Conservation (phyloP, 35 echinoderm and acorn worm species). For the Anneissia japonica region DNA sequence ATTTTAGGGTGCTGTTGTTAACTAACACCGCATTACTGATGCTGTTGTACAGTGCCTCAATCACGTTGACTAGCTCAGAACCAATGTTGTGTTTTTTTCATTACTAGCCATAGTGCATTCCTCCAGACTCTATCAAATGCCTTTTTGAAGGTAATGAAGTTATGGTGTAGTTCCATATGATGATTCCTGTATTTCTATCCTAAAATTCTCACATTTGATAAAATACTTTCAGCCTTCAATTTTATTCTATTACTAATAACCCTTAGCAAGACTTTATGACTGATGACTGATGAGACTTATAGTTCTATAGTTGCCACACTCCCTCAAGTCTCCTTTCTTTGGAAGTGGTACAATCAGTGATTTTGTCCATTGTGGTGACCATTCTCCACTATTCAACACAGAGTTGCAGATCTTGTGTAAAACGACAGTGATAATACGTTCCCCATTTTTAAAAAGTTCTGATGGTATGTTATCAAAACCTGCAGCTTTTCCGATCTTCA, state of each 20-base stretch:
- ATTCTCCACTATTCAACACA: too few species aligned
- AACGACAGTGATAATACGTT: too few species aligned
- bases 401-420: too few species aligned
- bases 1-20: neutral
- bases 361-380: too few species aligned
- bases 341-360: too few species aligned
- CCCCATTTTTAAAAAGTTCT: too few species aligned
- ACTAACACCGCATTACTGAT: neutral
- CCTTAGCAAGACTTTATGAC: neutral
- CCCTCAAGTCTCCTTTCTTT: too few species aligned
- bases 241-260: neutral
- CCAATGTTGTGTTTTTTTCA: neutral
- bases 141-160: conserved; percentile 21
- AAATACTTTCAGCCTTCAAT: neutral
- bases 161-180: neutral
- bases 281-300: neutral
- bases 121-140: conserved; percentile 26
- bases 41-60: neutral
- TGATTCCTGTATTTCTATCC: neutral
- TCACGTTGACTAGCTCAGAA: neutral
- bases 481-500: too few species aligned
- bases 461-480: too few species aligned
- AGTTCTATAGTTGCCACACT: too few species aligned
- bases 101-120: neutral
- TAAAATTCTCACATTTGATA: neutral